Evolutionary conservation across 2,113 vertebrate genomes (phyloP).

Genomic region (Addax nasomaculatus): DNA sequence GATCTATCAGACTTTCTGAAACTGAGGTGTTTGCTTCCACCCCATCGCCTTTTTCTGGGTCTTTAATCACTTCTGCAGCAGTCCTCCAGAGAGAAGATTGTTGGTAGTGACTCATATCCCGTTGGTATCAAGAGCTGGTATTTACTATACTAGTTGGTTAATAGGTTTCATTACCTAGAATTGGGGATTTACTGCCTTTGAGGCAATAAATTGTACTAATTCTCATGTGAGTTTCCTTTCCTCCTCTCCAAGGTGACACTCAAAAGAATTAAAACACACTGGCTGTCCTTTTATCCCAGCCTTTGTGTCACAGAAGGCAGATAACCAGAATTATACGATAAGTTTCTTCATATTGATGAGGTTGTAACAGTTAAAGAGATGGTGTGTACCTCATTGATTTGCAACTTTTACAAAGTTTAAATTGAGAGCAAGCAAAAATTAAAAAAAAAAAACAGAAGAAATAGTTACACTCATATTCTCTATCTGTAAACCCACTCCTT

Average conservation of each 20-base stretch:
- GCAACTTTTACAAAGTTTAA: not conserved
- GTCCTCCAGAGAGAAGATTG: conserved; percentile 1
- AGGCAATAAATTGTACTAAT: not conserved
- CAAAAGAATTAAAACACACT: conserved; percentile 10
- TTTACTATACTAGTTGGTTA: conserved; percentile 14
- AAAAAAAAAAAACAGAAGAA: conserved; percentile 31
- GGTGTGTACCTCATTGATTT: not conserved
- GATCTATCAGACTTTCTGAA: conserved; percentile 7
- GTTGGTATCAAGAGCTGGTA: conserved; percentile 1
- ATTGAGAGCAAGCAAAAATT: conserved; percentile 11
- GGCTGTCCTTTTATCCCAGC: not conserved
- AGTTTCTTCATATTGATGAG: conserved; percentile 26
- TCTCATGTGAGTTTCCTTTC: conserved; percentile 17
- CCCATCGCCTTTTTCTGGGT: not conserved
- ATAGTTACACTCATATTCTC: not conserved
- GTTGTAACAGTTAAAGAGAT: not conserved
- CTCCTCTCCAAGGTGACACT: not conserved
- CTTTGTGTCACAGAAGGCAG: conserved; percentile 2
- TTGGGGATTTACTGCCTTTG: conserved; percentile 5
- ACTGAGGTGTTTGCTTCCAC: conserved; percentile 28
- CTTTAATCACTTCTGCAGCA: conserved; percentile 12
- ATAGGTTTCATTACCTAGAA: conserved; percentile 13
- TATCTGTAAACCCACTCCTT: not conserved
- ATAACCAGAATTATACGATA: not conserved
- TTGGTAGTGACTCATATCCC: not conserved